A percentile compares a stretch with the other conserved stretches of the same genome.
phyloP scores from a whole-genome alignment of 2,888 invertebrate genomes.

The Tinea trinotella region DNA sequence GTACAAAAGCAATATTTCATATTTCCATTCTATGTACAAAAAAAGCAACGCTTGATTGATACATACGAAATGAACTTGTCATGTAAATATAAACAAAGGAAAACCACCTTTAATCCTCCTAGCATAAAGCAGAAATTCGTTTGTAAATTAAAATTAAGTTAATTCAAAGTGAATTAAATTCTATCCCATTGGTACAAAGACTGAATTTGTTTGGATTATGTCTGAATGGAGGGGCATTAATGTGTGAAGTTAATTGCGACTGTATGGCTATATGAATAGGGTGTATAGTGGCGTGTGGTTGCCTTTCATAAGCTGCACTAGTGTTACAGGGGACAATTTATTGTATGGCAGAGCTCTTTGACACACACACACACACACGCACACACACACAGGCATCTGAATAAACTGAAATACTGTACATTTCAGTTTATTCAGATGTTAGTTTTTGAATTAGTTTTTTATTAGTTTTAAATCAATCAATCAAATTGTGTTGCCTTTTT shows the following conservation, averaged over 20 bases:
- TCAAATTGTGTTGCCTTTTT: too few relatives aligned
- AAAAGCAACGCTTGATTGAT: neutral
- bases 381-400: too few relatives aligned
- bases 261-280: neutral
- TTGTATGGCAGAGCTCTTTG: neutral
- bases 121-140: neutral
- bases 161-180: slow-evolving; percentile 1
- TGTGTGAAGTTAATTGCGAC: slow-evolving; percentile 3
- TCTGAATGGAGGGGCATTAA: neutral
- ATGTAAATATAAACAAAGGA: neutral
- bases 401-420: too few relatives aligned
- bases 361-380: neutral
- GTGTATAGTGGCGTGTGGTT: neutral
- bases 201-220: slow-evolving; percentile 1
- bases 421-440: too few relatives aligned
- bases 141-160: neutral
- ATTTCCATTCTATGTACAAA: too few relatives aligned
- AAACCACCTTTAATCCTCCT: neutral
- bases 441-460: too few relatives aligned
- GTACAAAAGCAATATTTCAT: too few relatives aligned
- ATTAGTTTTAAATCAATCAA: too few relatives aligned
- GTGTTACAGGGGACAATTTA: neutral
- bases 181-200: neutral
- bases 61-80: neutral
- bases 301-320: neutral